Conservation (phyloP, 2,113 vertebrate genomes). For the Isurus oxyrinchus region DNA sequence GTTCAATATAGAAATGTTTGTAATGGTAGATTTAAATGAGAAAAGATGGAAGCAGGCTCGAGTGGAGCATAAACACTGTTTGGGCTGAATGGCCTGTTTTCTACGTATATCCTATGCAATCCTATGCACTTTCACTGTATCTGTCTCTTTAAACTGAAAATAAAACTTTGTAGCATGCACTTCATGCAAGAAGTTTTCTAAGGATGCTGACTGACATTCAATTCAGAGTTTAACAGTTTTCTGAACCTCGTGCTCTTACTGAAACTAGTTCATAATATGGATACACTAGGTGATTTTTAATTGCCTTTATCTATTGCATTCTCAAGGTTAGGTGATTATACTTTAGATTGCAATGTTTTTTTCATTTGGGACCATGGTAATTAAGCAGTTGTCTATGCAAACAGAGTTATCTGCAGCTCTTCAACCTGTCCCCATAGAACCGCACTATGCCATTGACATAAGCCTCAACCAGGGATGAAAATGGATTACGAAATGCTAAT, state of each 20-base stretch:
- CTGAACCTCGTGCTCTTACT: neutral
- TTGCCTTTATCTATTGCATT: neutral
- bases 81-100: neutral
- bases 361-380: neutral
- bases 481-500: slow-evolving; percentile 8
- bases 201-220: neutral
- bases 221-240: neutral
- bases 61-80: neutral
- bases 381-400: neutral
- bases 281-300: neutral
- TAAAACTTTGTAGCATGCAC: neutral
- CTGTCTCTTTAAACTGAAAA: neutral
- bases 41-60: neutral
- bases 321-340: neutral
- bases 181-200: neutral
- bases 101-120: neutral
- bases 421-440: neutral
- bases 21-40: neutral
- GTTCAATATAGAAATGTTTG: neutral
- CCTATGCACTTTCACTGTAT: no score
- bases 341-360: neutral
- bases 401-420: neutral
- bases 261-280: neutral
- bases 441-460: neutral
- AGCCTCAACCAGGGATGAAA: neutral